Conservation (phyloP, 92 coral and sea anemone species). For the Umimayanthus chanpuru region DNA sequence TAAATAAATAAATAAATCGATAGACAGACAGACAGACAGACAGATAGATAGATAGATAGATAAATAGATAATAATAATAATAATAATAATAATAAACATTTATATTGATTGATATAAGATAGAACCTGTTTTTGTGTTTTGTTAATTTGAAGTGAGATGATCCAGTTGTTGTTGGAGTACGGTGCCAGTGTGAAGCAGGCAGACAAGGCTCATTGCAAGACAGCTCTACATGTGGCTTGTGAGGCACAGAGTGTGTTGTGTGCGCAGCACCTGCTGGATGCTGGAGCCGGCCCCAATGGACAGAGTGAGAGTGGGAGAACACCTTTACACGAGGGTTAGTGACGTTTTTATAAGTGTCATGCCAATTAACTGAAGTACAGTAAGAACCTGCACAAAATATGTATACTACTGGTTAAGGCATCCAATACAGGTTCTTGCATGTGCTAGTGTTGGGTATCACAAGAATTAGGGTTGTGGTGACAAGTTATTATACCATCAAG, state of each 20-base stretch:
- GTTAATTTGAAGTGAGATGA: slow-evolving; percentile 67
- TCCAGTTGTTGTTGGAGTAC: slow-evolving; percentile 70
- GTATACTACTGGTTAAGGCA: not conserved
- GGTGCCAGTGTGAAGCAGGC: slow-evolving; percentile 76
- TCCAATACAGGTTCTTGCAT: not conserved
- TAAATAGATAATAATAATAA: no score
- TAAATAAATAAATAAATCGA: no score
- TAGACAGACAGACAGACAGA: no score
- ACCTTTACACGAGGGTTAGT: slow-evolving; percentile 88
- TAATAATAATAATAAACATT: no score
- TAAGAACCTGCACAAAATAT: not conserved
- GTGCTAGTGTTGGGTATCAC: not conserved
- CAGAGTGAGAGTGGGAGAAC: slow-evolving; percentile 87
- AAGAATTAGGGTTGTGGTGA: no score
- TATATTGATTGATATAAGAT: no score
- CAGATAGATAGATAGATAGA: no score
- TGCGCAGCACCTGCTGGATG: slow-evolving; percentile 80
- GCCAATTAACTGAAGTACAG: not conserved
- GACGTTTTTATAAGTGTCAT: no score
- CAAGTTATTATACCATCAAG: no score
- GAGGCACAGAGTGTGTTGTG: slow-evolving; percentile 83
- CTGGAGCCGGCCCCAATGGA: slow-evolving; percentile 87
- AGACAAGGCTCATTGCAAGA: slow-evolving; percentile 89
- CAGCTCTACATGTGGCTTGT: slow-evolving; percentile 89
- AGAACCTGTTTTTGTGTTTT: not conserved